These are phyloP conservation scores for Lagopus muta DNA, from an alignment of 2,113 vertebrate species.

Conservation along the genomic window DNA sequence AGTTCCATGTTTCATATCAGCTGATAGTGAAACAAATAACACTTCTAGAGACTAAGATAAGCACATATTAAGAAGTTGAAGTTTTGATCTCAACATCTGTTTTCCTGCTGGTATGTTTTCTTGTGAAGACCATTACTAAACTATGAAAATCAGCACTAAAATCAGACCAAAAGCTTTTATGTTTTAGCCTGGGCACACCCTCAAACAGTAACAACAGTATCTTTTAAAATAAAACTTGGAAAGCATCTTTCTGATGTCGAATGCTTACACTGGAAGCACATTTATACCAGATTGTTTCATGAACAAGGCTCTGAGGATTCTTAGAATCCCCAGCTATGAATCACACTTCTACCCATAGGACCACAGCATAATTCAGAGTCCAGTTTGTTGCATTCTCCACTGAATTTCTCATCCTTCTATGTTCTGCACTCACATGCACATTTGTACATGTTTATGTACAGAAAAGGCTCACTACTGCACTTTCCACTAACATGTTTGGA, in stretches of 20 bases:
- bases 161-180: not conserved
- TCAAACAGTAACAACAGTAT: not conserved
- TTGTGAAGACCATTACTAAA: not conserved
- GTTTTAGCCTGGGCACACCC: not conserved
- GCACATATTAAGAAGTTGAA: not conserved
- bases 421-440: not conserved
- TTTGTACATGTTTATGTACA: not conserved
- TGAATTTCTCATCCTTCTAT: not conserved
- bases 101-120: not conserved
- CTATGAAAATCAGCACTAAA: not conserved
- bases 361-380: not conserved
- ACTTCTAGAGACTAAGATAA: not conserved
- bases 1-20: too few relatives aligned
- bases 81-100: not conserved
- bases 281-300: not conserved
- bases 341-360: not conserved
- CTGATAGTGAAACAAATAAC: not conserved
- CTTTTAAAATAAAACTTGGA: not conserved
- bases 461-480: not conserved
- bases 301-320: not conserved
- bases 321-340: rapidly evolving
- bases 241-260: not conserved
- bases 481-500: not conserved
- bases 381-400: rapidly evolving
- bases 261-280: not conserved